Base-by-base conservation (phyloP, 2,797 vertebrate genomes). In the Dryobates pubescens region DNA sequence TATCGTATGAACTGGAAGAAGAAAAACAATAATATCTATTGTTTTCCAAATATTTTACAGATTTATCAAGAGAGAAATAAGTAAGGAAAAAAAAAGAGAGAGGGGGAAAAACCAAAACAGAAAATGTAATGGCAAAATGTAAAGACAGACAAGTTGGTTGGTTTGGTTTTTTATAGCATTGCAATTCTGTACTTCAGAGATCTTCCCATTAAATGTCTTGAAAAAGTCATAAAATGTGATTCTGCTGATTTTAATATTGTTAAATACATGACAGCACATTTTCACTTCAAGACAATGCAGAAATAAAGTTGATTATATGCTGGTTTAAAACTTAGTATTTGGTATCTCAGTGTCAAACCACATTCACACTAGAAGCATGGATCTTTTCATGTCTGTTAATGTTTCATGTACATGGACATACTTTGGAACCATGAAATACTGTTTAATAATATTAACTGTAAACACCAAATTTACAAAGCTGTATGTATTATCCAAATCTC, bases 361-460 rank as follows among this genome's bases (percentile, higher is more conserved):
- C 11, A 75, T 18, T 18, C 26, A 59, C 17, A 58, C n/a, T 47
- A 10, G 49, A 86, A 84, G 20, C 18, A 32, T 6, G 5, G 16
- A 17, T 34, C 63, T 79, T 76, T 57, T 27, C 71, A 38, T 18
- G 9, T 67, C 78, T 90, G 63, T 79, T 53, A 59, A 34, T 53
- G 27, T 58, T 73, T 81, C 61, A 34, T 24, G 15, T 29, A 43
- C 3, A 3, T 11, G 7, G 56, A 75, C 61, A 72, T 86, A 61
- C 17, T 77, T 79, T 38, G 57, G 47, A 41, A 90, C 64, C n/a
- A 75, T 20, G 30, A 94, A 77, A 30, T 45, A 75, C 53, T 74
- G 45, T 67, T 95, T 67, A 67, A n/a, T 62, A 51, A 81, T 92
- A 86, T 91, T 72, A 90, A 86, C 10, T 17, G 12, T 72, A 72